Evolutionary conservation across 1,140 invertebrate genomes (phyloP).

Genomic region (Drosophila funebris): DNA sequence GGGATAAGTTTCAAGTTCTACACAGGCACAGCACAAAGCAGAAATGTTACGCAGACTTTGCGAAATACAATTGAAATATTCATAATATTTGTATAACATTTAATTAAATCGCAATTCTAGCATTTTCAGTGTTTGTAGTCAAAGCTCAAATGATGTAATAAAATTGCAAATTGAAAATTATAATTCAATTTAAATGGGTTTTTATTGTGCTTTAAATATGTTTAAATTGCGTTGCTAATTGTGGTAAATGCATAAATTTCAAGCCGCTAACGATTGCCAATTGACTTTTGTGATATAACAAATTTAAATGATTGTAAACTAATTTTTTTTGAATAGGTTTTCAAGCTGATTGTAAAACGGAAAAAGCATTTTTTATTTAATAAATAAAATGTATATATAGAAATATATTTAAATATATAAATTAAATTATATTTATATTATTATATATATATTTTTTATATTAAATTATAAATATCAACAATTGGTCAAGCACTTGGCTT

Average conservation of each 20-base stretch:
- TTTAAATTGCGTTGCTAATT: neutral
- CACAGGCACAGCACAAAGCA: neutral
- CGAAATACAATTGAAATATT: constrained; percentile 17
- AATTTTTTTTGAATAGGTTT: no score
- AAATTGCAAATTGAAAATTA: neutral
- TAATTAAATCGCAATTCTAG: constrained; percentile 8
- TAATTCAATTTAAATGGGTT: neutral
- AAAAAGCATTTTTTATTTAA: no score
- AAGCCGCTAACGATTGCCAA: no score
- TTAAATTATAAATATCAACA: no score
- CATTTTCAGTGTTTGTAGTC: neutral
- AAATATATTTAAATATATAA: no score
- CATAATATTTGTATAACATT: neutral
- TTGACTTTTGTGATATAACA: no score
- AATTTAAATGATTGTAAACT: neutral
- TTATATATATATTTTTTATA: no score
- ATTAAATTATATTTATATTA: no score
- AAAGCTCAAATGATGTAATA: neutral
- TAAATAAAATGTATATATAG: no score
- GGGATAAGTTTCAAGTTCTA: constrained; percentile 3
- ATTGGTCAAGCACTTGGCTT: no score
- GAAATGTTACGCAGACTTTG: neutral
- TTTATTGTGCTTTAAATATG: neutral
- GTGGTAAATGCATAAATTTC: no score
- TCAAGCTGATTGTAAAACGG: no score